Evolutionary conservation across 1,140 invertebrate species (phyloP).

Genomic region (Geopemphigus sp.): DNA sequence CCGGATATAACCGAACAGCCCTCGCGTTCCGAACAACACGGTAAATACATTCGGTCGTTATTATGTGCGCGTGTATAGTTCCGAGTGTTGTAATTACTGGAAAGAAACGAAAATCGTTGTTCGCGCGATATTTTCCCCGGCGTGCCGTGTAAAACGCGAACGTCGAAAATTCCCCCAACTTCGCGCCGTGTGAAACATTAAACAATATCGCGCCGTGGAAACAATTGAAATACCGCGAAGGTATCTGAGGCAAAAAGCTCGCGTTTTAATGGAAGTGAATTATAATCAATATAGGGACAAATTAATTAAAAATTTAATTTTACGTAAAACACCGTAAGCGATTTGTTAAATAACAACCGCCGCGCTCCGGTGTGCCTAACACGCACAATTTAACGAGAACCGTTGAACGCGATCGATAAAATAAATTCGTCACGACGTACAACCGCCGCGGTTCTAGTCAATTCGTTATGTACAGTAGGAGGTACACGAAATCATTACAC

Average conservation of each 20-base stretch:
- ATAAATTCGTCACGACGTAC: too few relatives aligned
- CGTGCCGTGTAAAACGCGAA: neutral
- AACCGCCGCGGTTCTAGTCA: too few relatives aligned
- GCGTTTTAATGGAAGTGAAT: conserved; percentile 2
- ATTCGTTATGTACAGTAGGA: too few relatives aligned
- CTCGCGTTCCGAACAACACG: too few relatives aligned
- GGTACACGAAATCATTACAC: too few relatives aligned
- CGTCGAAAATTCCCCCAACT: neutral
- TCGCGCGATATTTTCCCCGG: too few relatives aligned
- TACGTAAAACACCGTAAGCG: neutral
- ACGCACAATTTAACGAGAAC: neutral
- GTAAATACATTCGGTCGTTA: too few relatives aligned
- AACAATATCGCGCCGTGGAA: neutral
- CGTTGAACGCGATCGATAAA: too few relatives aligned
- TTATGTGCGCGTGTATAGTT: too few relatives aligned
- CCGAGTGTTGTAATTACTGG: too few relatives aligned
- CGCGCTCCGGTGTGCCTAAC: neutral
- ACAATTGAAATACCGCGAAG: conserved; percentile 27
- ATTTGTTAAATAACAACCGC: conserved; percentile 19
- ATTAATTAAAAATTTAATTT: conserved; percentile 39
- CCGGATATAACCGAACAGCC: too few relatives aligned
- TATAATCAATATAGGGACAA: conserved; percentile 27
- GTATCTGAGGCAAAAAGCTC: neutral
- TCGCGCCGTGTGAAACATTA: neutral
- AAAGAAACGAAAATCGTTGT: too few relatives aligned